A percentile compares a stretch with the other conserved stretches of the same genome.
phyloP scores from a whole-genome alignment of 1,140 invertebrate species.

The Diplogasteroides magnus region DNA sequence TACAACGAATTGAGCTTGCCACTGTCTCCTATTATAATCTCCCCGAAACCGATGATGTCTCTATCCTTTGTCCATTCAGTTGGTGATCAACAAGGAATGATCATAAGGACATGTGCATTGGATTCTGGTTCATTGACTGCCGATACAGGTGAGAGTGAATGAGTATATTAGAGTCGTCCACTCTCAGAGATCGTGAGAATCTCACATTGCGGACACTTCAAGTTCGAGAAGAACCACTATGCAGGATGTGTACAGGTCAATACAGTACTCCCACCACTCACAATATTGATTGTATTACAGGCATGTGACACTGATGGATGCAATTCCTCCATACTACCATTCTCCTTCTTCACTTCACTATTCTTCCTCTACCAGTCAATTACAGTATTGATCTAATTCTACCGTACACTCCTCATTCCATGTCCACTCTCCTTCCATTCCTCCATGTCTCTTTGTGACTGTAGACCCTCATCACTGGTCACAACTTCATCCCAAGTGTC shows the following conservation, averaged over 20 bases:
- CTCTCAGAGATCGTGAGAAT: constrained; percentile 57
- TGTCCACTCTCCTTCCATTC: too few species aligned
- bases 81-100: constrained; percentile 41
- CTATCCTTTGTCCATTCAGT: background rate
- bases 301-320: constrained; percentile 50
- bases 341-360: constrained; percentile 8
- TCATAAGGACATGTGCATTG: constrained; percentile 61
- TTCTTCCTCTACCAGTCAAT: too few species aligned
- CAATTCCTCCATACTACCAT: constrained; percentile 26
- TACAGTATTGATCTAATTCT: too few species aligned
- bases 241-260: constrained; percentile 56
- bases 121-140: constrained; percentile 59
- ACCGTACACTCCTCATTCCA: too few species aligned
- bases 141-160: constrained; percentile 49
- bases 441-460: too few species aligned
- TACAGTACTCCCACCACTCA: background rate
- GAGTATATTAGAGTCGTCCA: background rate
- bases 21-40: too few species aligned
- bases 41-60: too few species aligned
- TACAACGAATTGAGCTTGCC: too few species aligned
- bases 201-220: constrained; percentile 58
- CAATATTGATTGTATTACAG: constrained; percentile 51
- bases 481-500: too few species aligned
- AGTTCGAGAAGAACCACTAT: constrained; percentile 56
- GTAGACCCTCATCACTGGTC: too few species aligned